Conservation (phyloP, 2,888 invertebrate genomes). For the Acanthoscelides obtectus region DNA sequence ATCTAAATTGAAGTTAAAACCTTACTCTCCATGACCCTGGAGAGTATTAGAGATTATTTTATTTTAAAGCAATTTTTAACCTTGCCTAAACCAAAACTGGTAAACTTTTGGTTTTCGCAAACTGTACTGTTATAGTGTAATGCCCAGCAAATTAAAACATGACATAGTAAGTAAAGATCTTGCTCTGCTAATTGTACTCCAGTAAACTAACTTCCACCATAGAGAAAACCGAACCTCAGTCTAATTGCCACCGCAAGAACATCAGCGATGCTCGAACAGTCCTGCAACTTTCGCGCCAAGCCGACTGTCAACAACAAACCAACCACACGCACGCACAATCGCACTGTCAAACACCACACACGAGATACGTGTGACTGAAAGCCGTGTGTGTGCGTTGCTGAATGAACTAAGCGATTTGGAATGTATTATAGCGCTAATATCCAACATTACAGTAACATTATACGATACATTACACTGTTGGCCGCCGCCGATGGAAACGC, state of each 20-base stretch:
- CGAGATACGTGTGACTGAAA: not conserved
- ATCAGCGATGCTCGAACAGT: not conserved
- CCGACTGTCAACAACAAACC: not conserved
- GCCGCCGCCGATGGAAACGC: conserved; percentile 37
- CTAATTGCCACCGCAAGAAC: not conserved
- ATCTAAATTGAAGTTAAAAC: too few relatives aligned
- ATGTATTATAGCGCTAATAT: conserved; percentile 50
- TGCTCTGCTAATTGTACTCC: not conserved
- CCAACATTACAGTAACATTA: conserved; percentile 50
- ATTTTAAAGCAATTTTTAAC: too few relatives aligned
- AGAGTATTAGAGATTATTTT: too few relatives aligned
- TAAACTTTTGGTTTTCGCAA: too few relatives aligned
- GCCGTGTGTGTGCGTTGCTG: conserved; percentile 32
- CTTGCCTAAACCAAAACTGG: too few relatives aligned
- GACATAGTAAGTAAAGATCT: not conserved
- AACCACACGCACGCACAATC: not conserved
- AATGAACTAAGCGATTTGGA: conserved; percentile 48
- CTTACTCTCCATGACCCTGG: too few relatives aligned
- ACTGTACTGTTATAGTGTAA: too few relatives aligned
- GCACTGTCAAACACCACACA: not conserved
- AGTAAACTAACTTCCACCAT: not conserved
- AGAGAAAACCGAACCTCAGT: not conserved
- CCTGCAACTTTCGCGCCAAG: not conserved
- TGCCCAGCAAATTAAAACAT: too few relatives aligned
- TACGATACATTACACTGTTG: conserved; percentile 46